phyloP scores from a whole-genome alignment of 2,113 vertebrate genomes.

The Trinectes maculatus region DNA sequence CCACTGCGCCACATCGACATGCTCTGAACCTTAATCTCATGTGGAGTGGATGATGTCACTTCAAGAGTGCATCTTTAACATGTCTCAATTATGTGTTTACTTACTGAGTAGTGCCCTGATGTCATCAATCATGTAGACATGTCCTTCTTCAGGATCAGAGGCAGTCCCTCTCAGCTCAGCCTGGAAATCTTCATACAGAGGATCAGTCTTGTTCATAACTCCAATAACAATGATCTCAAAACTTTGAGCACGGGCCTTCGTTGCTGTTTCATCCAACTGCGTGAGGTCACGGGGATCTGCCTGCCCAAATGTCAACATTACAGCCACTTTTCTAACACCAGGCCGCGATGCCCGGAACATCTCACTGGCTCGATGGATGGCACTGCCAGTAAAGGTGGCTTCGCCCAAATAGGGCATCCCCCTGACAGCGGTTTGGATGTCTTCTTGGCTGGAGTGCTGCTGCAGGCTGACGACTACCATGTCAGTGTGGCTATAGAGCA shows the following conservation, averaged over 20 bases:
- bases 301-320: constrained; percentile 87
- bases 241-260: constrained; percentile 57
- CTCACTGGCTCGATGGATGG: constrained; percentile 78
- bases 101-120: constrained; percentile 86
- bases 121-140: constrained; percentile 86
- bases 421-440: constrained; percentile 80
- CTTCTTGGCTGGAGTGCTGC: constrained; percentile 73
- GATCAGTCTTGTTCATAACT: constrained; percentile 80
- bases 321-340: constrained; percentile 81
- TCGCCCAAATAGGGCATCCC: constrained; percentile 87
- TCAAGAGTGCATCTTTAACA: too few relatives aligned
- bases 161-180: constrained; percentile 86
- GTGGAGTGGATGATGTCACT: background rate
- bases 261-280: constrained; percentile 71
- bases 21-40: too few relatives aligned
- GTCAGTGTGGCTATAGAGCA: constrained; percentile 87
- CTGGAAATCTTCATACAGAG: constrained; percentile 77
- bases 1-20: too few relatives aligned
- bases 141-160: constrained; percentile 83
- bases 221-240: constrained; percentile 88
- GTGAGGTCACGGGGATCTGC: constrained; percentile 79
- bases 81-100: too few relatives aligned
- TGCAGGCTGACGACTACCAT: constrained; percentile 80
- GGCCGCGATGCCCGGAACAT: constrained; percentile 78
- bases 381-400: constrained; percentile 86